phyloP scores from a whole-genome alignment of 1,140 invertebrate species.

The Brachionus manjavacas region DNA sequence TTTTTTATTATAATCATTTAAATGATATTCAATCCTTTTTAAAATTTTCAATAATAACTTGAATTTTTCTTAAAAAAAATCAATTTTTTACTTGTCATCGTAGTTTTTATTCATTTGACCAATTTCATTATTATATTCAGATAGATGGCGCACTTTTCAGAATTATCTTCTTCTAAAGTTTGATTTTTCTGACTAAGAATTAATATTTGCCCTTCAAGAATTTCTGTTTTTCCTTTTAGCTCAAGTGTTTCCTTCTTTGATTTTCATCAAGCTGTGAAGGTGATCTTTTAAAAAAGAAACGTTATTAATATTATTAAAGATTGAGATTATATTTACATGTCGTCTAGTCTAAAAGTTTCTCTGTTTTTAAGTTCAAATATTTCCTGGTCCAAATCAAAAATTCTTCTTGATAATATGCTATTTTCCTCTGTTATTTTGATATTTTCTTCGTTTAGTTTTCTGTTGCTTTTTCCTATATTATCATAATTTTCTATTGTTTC shows the following conservation, averaged over 20 bases:
- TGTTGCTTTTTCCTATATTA: not conserved
- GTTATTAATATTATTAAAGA: not conserved
- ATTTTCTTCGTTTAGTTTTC: not conserved
- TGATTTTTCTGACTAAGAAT: not conserved
- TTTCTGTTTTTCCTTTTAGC: not conserved
- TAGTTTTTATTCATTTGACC: not conserved
- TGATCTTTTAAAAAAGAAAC: not conserved
- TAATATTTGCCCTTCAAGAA: not conserved
- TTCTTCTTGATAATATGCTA: not conserved
- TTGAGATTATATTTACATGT: not conserved
- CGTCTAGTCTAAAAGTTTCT: not conserved
- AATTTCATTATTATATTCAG: not conserved
- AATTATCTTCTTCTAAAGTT: not conserved
- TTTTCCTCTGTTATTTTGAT: not conserved
- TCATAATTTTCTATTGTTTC: not conserved
- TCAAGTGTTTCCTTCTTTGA: not conserved
- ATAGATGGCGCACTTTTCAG: not conserved
- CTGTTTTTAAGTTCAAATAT: not conserved
- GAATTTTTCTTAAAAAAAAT: not conserved
- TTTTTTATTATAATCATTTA: not conserved
- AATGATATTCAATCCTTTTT: not conserved
- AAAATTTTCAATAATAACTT: not conserved
- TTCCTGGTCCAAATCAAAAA: not conserved
- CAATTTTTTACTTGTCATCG: not conserved
- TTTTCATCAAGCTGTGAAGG: not conserved